These are phyloP conservation scores for Diorhabda elongata DNA, from an alignment of 1,140 invertebrate species.

Conservation along the genomic window DNA sequence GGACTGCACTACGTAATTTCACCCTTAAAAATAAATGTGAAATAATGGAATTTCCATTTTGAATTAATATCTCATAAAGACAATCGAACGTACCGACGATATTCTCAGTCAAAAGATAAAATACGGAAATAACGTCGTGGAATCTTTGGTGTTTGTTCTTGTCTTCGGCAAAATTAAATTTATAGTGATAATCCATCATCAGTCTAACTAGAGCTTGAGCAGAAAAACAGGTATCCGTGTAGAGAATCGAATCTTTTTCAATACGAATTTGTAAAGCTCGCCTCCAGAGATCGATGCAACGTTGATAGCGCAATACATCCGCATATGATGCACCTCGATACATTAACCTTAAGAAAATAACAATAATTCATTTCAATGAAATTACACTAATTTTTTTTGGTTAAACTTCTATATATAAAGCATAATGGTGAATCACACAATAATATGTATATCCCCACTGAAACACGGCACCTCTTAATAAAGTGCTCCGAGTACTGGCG, in stretches of 20 bases:
- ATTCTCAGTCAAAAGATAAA: conserved; percentile 60
- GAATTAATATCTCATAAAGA: too few relatives aligned
- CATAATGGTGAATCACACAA: too few relatives aligned
- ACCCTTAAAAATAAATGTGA: too few relatives aligned
- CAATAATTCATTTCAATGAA: neutral
- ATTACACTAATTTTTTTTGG: neutral
- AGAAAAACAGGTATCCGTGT: conserved; percentile 74
- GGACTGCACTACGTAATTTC: too few relatives aligned
- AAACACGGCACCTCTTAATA: too few relatives aligned
- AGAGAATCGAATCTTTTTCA: conserved; percentile 63
- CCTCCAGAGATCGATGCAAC: conserved; percentile 81
- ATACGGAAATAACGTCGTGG: conserved; percentile 68
- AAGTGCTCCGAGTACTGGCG: too few relatives aligned
- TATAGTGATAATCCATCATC: conserved; percentile 73
- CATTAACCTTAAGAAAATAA: conserved; percentile 38
- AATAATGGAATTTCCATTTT: too few relatives aligned
- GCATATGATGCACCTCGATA: conserved; percentile 80
- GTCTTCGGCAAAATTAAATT: conserved; percentile 49
- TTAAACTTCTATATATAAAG: too few relatives aligned
- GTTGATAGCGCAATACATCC: conserved; percentile 76
- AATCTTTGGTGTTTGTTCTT: conserved; percentile 64
- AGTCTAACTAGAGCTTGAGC: conserved; percentile 73
- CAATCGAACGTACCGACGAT: conserved; percentile 44
- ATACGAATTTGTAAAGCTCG: conserved; percentile 75
- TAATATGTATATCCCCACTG: too few relatives aligned